Base-by-base conservation (phyloP, 2,888 invertebrate genomes). In the Aethes cnicana region DNA sequence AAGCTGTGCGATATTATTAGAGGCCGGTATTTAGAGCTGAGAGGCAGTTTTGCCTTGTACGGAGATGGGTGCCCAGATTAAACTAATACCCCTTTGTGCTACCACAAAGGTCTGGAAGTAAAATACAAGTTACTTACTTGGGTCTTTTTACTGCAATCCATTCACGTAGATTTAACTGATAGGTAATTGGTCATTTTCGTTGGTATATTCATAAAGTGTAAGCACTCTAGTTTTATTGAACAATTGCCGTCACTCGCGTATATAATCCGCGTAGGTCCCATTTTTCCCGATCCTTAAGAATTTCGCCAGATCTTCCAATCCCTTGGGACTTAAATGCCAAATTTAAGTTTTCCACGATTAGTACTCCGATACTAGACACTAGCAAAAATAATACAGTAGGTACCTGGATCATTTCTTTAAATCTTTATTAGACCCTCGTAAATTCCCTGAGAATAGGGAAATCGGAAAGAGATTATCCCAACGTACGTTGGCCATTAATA, bases 51-150 rank as follows among this genome's bases (percentile, higher is more conserved):
- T 23, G 43, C 17, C 28, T 36, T 16, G 39, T 30, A 39, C 20
- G 47, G 35, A 48, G 50, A 48, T 54, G 43, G 52, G 46, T 46
- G 33, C 47, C 49, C 50, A 55, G 53, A 57, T 59, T 59, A 60
- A 66, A 59, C 62, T 59, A 58, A 59, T 61, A 59, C 26, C 58
- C 64, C 68, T 69, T 70, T 72, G 68, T 68, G 55, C 47, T 25
- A 16, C 18, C 58, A 62, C 67, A 62, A 66, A 66, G 62, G 58
- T 53, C 46, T 57, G 39, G 46, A 25, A 44, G 37, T 23, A 37
- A 41, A 44, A 57, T 49, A 37, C 36, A 33, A 41, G 47, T 56
- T 62, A n/a, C n/a, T n/a, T n/a, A n/a, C n/a, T 54, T 37, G 47
- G 58, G 59, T 56, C 61, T 63, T 66, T 58, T 56, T 37, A 35